Evolutionary conservation across 2,797 vertebrate species (phyloP).

Genomic region (Microctenopoma stevenorrisi): DNA sequence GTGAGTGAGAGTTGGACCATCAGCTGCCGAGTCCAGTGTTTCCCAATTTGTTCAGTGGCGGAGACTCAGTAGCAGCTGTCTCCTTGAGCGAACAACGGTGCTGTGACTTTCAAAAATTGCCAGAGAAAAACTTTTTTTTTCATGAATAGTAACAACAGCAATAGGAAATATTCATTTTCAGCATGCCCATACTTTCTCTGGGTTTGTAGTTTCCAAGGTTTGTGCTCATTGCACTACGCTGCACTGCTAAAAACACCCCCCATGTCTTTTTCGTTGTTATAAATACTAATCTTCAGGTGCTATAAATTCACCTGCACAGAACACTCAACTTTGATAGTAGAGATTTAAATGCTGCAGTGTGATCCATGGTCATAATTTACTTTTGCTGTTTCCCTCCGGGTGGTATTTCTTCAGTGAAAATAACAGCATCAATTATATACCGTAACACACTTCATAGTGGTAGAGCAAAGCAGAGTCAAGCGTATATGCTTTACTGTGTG

Average conservation of each 20-base stretch:
- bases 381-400: constrained; percentile 2
- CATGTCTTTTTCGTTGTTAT: constrained; percentile 14
- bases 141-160: neutral
- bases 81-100: constrained; percentile 15
- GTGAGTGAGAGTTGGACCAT: constrained; percentile 40
- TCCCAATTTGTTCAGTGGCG: constrained; percentile 31
- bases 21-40: constrained; percentile 46
- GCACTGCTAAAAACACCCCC: neutral
- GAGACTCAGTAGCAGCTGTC: constrained; percentile 11
- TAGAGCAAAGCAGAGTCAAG: neutral
- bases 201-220: neutral
- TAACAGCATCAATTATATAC: constrained; percentile 18
- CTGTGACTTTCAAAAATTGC: constrained; percentile 2
- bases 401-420: constrained; percentile 31
- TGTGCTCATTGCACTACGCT: neutral
- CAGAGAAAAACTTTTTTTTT: constrained; percentile 1
- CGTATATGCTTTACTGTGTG: neutral
- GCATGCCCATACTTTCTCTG: neutral
- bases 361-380: constrained; percentile 39
- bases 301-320: constrained; percentile 14
- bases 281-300: constrained; percentile 6
- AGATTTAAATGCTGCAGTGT: constrained; percentile 31
- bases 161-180: neutral
- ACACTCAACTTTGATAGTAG: constrained; percentile 28
- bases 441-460: neutral